Conservation (phyloP, 2,888 invertebrate genomes). For the Ceriagrion tenellum region DNA sequence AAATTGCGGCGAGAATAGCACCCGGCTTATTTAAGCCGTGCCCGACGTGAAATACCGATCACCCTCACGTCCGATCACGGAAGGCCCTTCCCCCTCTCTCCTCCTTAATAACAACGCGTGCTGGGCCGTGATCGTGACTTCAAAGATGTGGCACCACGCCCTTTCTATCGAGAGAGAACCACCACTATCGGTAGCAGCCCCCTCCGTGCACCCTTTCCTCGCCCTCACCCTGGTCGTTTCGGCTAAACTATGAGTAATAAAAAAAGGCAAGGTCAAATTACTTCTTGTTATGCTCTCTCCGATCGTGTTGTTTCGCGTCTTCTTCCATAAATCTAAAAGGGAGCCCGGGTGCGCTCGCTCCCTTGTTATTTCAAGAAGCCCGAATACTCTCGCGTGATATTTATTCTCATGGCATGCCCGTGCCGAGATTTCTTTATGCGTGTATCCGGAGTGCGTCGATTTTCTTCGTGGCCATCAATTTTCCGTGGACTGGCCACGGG, state of each 20-base stretch:
- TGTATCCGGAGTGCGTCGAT: background rate
- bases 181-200: slow-evolving; percentile 11
- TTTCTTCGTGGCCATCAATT: background rate
- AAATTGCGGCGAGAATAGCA: slow-evolving; percentile 46
- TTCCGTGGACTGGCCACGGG: background rate
- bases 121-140: slow-evolving; percentile 50
- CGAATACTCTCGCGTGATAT: background rate
- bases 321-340: background rate
- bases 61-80: slow-evolving; percentile 26
- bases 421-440: background rate
- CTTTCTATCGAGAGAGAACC: background rate
- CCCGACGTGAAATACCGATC: slow-evolving; percentile 58
- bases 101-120: slow-evolving; percentile 28
- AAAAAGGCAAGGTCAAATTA: slow-evolving; percentile 22
- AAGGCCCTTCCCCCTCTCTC: background rate
- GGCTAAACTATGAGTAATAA: background rate
- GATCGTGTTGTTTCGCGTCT: slow-evolving; percentile 1
- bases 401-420: slow-evolving; percentile 7
- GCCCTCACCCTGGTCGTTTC: background rate
- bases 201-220: background rate
- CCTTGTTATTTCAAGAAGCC: slow-evolving; percentile 35
- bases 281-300: background rate
- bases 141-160: slow-evolving; percentile 55
- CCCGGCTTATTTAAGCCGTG: slow-evolving; percentile 41
- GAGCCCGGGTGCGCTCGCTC: background rate